These are phyloP conservation scores for Rhopalosiphum nymphaeae DNA, from an alignment of 2,888 invertebrate species.

Conservation along the genomic window DNA sequence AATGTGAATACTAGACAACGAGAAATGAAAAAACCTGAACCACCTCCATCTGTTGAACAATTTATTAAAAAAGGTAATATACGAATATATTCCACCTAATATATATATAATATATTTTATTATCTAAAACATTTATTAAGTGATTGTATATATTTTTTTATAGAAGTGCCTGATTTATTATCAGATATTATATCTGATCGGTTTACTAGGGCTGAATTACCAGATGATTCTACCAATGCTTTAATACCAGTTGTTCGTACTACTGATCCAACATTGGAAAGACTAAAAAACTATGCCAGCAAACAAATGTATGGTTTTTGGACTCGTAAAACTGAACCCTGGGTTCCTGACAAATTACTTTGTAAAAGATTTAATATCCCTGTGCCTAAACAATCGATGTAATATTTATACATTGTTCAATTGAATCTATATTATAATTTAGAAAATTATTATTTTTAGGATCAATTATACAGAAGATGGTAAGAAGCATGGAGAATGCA, in stretches of 20 bases:
- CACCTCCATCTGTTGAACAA: background rate
- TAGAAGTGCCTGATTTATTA: constrained; percentile 8
- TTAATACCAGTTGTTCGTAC: constrained; percentile 68
- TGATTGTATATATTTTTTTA: constrained; percentile 1
- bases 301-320: constrained; percentile 83
- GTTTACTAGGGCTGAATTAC: constrained; percentile 76
- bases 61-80: constrained; percentile 48
- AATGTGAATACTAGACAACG: constrained; percentile 47
- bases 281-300: constrained; percentile 76
- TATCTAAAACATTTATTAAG: background rate
- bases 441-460: background rate
- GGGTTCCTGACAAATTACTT: constrained; percentile 87
- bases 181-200: constrained; percentile 72
- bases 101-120: background rate
- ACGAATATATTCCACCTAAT: background rate
- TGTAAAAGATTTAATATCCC: constrained; percentile 96
- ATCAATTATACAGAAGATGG: constrained; percentile 37
- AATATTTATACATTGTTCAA: background rate
- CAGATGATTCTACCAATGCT: constrained; percentile 71
- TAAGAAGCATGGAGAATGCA: constrained; percentile 66
- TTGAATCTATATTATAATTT: background rate
- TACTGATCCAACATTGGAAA: constrained; percentile 42
- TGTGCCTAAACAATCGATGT: constrained; percentile 74
- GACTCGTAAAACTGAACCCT: constrained; percentile 78
- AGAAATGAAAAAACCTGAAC: constrained; percentile 13